Evolutionary conservation across 2,797 vertebrate species (phyloP).

Genomic region (Eulemur mongoz): DNA sequence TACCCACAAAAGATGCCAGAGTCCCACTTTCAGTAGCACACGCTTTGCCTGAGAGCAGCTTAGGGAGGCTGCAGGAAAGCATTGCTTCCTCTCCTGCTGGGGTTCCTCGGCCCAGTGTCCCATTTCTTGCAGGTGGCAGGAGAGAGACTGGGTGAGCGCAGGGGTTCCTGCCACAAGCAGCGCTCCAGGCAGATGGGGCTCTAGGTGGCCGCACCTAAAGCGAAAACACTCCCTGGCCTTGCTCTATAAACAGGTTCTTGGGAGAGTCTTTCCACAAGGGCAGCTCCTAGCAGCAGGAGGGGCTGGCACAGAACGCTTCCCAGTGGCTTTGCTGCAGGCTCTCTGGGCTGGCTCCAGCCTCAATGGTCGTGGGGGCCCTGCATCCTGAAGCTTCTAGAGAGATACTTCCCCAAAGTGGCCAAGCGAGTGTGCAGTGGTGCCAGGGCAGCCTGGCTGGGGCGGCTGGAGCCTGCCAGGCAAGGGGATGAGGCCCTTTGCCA

Average conservation of each 20-base stretch:
- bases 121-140: background rate
- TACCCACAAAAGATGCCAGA: background rate
- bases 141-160: background rate
- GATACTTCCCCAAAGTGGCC: slow-evolving; percentile 40
- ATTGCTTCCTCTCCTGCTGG: background rate
- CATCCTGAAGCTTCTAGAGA: background rate
- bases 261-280: background rate
- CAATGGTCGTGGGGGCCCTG: background rate
- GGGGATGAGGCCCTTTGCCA: background rate
- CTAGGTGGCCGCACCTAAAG: slow-evolving; percentile 5
- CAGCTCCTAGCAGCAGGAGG: background rate
- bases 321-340: background rate
- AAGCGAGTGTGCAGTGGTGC: background rate
- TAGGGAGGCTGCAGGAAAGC: background rate
- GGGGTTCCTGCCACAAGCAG: background rate
- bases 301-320: background rate
- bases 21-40: background rate
- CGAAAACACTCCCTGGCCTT: background rate
- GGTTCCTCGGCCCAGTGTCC: fast-evolving
- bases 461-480: background rate
- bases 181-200: background rate
- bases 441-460: background rate
- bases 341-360: background rate
- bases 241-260: background rate
- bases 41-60: background rate